phyloP scores from a whole-genome alignment of 2,888 invertebrate species.

The Vesta saturnalis region DNA sequence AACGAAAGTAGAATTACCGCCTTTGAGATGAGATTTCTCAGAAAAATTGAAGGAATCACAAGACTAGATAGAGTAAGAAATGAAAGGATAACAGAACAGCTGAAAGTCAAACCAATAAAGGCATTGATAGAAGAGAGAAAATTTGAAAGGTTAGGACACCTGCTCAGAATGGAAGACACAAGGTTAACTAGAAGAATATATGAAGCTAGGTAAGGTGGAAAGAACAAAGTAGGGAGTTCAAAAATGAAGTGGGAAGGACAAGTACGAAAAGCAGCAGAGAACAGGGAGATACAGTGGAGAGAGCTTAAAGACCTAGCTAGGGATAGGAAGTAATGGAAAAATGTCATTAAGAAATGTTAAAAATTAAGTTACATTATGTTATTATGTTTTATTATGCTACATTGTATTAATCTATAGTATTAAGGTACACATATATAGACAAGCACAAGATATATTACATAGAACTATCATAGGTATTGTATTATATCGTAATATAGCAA shows the following conservation, averaged over 20 bases:
- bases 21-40: too few relatives aligned
- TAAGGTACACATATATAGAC: too few relatives aligned
- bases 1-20: slow-evolving; percentile 21
- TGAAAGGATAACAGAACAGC: too few relatives aligned
- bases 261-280: background rate
- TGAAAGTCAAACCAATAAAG: background rate
- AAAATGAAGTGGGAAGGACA: background rate
- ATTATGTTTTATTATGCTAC: too few relatives aligned
- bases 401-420: too few relatives aligned
- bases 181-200: background rate
- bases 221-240: background rate
- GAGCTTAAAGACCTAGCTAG: background rate
- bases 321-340: background rate
- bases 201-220: background rate
- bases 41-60: slow-evolving; percentile 14
- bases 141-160: background rate
- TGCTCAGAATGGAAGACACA: background rate
- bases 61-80: too few relatives aligned
- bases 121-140: background rate
- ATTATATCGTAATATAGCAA: too few relatives aligned
- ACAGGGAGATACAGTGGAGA: background rate
- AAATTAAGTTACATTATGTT: too few relatives aligned
- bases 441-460: too few relatives aligned
- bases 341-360: too few relatives aligned
- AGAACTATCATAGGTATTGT: too few relatives aligned